These are phyloP conservation scores for Sus scrofa DNA, from an alignment of 2,113 vertebrate species.

Conservation along the genomic window T2T-Sscrofa CM000830.6:42640501-42641000, in stretches of 20 bases:
- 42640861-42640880: constrained; percentile 3
- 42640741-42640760: constrained; percentile 53
- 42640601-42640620: constrained; percentile 12
- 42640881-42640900: constrained; percentile 39
- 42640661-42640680: constrained; percentile 59
- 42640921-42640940: constrained; percentile 45
- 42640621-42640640: constrained; percentile 19
- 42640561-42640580: neutral
- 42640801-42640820: constrained; percentile 18
- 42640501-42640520: constrained; percentile 16
- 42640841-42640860: neutral
- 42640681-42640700: constrained; percentile 52
- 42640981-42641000: neutral
- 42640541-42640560: constrained; percentile 48
- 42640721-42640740: constrained; percentile 48
- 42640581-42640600: neutral
- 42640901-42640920: constrained; percentile 52
- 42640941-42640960: neutral
- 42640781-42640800: constrained; percentile 35
- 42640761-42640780: constrained; percentile 46
- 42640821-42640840: neutral
- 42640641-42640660: constrained; percentile 47
- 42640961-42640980: constrained; percentile 18
- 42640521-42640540: neutral
- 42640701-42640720: constrained; percentile 50